Evolutionary conservation across 1,140 invertebrate genomes (phyloP).

Genomic region (Stenopsyche tienmushanensis): DNA sequence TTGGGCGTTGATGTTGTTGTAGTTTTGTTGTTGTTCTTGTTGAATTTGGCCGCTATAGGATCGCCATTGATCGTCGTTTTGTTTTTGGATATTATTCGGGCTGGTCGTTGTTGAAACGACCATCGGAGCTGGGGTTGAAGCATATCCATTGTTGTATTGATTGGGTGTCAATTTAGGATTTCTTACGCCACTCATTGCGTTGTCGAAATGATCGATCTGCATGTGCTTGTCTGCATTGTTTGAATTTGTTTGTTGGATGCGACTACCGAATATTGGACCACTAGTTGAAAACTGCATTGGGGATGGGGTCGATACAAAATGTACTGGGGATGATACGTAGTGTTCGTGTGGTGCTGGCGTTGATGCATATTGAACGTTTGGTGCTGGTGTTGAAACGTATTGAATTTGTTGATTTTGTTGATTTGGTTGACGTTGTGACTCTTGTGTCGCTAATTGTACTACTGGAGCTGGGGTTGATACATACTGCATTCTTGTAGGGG

Average conservation of each 20-base stretch:
- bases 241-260: constrained; percentile 15
- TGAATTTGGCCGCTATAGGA: constrained; percentile 3
- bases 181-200: constrained; percentile 49
- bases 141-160: not conserved
- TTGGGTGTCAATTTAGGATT: constrained; percentile 42
- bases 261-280: constrained; percentile 19
- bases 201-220: constrained; percentile 53
- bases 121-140: constrained; percentile 11
- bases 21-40: constrained; percentile 36
- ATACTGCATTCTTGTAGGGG: constrained; percentile 43
- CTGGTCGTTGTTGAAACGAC: constrained; percentile 14
- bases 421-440: constrained; percentile 15
- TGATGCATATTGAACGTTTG: constrained; percentile 49
- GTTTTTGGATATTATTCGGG: not conserved
- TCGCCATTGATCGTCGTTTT: constrained; percentile 12
- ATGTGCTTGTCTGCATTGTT: constrained; percentile 47
- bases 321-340: constrained; percentile 50
- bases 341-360: constrained; percentile 43
- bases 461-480: constrained; percentile 32
- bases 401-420: constrained; percentile 20
- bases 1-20: constrained; percentile 46
- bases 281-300: constrained; percentile 30
- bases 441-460: constrained; percentile 29
- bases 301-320: constrained; percentile 44
- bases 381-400: constrained; percentile 28